Percentiles rank a stretch among this genome's conserved stretches.
These are phyloP conservation scores for Betta splendens DNA, from an alignment of 2,797 vertebrate genomes.

Conservation along the genomic window DNA sequence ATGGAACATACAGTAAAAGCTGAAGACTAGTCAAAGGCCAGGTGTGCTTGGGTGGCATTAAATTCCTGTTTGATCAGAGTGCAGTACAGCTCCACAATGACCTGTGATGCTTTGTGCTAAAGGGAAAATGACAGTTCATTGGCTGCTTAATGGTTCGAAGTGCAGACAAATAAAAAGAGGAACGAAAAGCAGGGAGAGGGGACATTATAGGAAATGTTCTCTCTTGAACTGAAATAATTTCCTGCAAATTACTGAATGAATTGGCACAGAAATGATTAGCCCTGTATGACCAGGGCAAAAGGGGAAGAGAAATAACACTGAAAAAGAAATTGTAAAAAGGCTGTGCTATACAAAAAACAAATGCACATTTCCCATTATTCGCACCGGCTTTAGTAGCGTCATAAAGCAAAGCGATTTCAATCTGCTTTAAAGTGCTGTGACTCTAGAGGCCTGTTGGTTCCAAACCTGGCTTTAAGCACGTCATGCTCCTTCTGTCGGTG, in stretches of 20 bases:
- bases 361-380: neutral
- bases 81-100: conserved; percentile 35
- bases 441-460: conserved; percentile 38
- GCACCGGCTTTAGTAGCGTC: conserved; percentile 5
- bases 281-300: conserved; percentile 20
- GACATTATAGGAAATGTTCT: conserved; percentile 67
- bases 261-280: conserved; percentile 54
- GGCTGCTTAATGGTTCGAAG: conserved; percentile 54
- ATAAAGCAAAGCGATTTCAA: conserved; percentile 9
- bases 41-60: conserved; percentile 38
- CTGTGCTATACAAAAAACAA: neutral
- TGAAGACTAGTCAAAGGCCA: conserved; percentile 49
- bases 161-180: conserved; percentile 58
- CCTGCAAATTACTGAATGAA: conserved; percentile 63
- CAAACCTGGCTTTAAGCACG: conserved; percentile 83
- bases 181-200: conserved; percentile 39
- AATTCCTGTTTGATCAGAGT: conserved; percentile 44
- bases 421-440: conserved; percentile 30
- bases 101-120: conserved; percentile 40
- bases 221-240: conserved; percentile 56
- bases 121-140: conserved; percentile 63
- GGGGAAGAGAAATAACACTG: conserved; percentile 4
- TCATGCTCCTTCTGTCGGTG: conserved; percentile 79
- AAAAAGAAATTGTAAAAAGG: conserved; percentile 12
- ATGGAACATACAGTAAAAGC: conserved; percentile 16